Base-by-base conservation (phyloP, 2,113 vertebrate species). In the Tamias sibiricus region DNA sequence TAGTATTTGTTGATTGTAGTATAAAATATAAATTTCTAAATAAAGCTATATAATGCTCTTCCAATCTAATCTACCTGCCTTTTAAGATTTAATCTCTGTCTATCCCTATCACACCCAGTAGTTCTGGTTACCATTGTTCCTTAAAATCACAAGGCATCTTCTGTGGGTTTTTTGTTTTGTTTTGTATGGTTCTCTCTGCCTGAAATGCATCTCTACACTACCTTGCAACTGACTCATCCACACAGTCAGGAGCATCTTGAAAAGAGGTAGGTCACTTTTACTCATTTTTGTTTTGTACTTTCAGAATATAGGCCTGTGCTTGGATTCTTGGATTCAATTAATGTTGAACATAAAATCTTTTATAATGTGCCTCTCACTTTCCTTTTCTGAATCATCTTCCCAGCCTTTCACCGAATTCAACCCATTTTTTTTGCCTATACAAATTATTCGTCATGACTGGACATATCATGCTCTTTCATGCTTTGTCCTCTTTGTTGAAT, bases 171-270 rank as follows among this genome's bases (percentile, higher is more conserved):
- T 49, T 13, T 49, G 26, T 76, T 92, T 80, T 26, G 14, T 40
- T 88, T 62, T 49, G 32, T 13, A 11, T 28, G 37, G 16, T 75
- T 90, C 82, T 91, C 11, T 76, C 44, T 76, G 32, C 22, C 52
- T 40, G 20, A 2, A 76, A 12, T 19, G 4, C 49, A 57, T 68
- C 37, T 30, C 28, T n/a, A 9, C 2, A 68, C 11, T 64, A 85
- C 80, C n/a, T 87, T 14, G 9, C 28, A 12, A 64, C n/a, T 75
- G 72, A 91, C 83, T 95, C 72, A 79, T 59, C 24, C 95, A 88
- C 16, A n/a, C n/a, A n/a, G n/a, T n/a, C n/a, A 35, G 75, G 74
- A 80, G 16, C 26, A 57, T 71, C 77, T 82, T 42, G 84, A 87
- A 95, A 94, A 77, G 17, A n/a, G 19, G 26, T 13, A 19, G 32